Conservation (phyloP, 2,113 vertebrate genomes). For the Phylloscopus trochilus region DNA sequence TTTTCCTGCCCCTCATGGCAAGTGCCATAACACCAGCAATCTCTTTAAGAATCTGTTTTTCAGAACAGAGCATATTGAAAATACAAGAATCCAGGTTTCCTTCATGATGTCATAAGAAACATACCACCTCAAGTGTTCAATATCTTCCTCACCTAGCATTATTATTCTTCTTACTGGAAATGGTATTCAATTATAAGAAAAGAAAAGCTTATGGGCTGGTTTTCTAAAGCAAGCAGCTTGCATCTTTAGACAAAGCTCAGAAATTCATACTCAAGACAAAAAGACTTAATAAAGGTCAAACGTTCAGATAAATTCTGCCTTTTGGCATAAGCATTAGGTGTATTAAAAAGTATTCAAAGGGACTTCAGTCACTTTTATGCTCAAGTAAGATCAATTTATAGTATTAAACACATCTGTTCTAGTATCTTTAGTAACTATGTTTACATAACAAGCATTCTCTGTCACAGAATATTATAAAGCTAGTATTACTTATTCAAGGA, state of each 20-base stretch:
- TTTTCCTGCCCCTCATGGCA: not conserved
- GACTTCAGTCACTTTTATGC: not conserved
- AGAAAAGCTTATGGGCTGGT: not conserved
- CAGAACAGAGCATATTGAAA: not conserved
- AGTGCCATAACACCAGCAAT: not conserved
- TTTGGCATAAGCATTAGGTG: not conserved
- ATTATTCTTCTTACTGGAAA: not conserved
- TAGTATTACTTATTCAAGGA: constrained; percentile 50
- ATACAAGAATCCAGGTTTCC: not conserved
- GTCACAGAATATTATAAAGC: constrained; percentile 59
- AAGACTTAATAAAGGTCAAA: constrained; percentile 1
- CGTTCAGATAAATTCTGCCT: not conserved
- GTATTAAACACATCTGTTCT: constrained; percentile 40
- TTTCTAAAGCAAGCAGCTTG: not conserved
- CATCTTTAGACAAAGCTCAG: not conserved
- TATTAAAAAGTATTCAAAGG: not conserved
- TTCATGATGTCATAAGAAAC: not conserved
- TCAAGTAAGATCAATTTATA: constrained; percentile 3
- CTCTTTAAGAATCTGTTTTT: not conserved
- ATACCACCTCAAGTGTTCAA: not conserved
- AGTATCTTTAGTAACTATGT: constrained; percentile 64
- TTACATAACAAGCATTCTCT: constrained; percentile 64
- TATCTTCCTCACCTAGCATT: not conserved
- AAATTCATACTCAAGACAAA: not conserved
- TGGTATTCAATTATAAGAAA: not conserved